phyloP scores from a whole-genome alignment of 2,888 invertebrate genomes.

The Eupithecia subfuscata region DNA sequence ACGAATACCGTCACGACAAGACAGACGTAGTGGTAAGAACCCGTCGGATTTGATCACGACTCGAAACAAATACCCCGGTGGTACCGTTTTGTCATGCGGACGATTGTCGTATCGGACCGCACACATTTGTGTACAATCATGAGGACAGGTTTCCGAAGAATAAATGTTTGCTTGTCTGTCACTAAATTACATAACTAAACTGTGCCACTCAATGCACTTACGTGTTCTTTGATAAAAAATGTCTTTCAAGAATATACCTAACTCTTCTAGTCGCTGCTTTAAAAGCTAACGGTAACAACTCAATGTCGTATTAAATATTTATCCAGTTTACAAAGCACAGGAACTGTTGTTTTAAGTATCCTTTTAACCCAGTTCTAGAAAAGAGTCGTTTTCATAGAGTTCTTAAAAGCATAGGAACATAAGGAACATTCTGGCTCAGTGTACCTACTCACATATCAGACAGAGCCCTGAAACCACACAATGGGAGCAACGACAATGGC shows the following conservation, averaged over 20 bases:
- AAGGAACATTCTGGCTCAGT: constrained; percentile 40
- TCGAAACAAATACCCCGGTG: constrained; percentile 51
- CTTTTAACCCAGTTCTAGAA: constrained; percentile 28
- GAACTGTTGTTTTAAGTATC: constrained; percentile 34
- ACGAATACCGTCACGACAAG: constrained; percentile 46
- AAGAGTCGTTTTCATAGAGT: constrained; percentile 32
- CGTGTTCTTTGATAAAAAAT: not conserved
- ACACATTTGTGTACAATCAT: constrained; percentile 46
- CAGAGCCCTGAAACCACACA: constrained; percentile 50
- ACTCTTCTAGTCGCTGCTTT: not conserved
- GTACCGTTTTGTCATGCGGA: constrained; percentile 63
- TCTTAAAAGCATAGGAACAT: constrained; percentile 35
- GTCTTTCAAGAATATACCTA: not conserved
- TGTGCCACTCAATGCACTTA: not conserved
- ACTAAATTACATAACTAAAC: not conserved
- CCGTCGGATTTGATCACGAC: constrained; percentile 55
- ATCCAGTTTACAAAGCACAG: constrained; percentile 36
- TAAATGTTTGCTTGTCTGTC: not conserved
- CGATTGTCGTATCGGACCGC: constrained; percentile 46
- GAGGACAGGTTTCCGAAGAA: constrained; percentile 7
- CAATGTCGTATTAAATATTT: constrained; percentile 18
- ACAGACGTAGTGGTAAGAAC: constrained; percentile 45
- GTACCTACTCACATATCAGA: constrained; percentile 42
- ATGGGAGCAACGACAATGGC: constrained; percentile 66
- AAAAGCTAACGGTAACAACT: constrained; percentile 5